Percentiles rank a stretch among this genome's conserved stretches.
Conservation (phyloP, 2,797 vertebrate species). For the Cephalopachus bancanus region DNA sequence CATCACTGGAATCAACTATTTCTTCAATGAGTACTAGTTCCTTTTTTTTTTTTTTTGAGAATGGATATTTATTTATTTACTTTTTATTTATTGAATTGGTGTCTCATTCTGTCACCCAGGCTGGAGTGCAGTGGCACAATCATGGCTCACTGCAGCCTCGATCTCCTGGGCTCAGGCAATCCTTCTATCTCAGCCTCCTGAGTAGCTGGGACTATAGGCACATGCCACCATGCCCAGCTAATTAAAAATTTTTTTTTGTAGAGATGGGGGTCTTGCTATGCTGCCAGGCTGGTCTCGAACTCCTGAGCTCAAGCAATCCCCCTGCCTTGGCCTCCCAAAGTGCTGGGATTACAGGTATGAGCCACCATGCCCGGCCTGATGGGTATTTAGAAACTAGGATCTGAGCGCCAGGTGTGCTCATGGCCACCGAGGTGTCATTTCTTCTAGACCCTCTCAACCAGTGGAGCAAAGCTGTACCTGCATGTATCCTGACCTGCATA, state of each 20-base stretch:
- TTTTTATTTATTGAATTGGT: background rate
- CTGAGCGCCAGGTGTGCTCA: background rate
- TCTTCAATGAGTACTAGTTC: background rate
- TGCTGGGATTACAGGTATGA: background rate
- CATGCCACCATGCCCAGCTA: background rate
- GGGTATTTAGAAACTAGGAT: background rate
- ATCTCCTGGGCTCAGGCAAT: background rate
- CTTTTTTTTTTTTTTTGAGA: background rate
- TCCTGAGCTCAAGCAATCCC: background rate
- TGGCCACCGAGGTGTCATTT: background rate
- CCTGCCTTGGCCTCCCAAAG: background rate
- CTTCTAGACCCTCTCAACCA: background rate
- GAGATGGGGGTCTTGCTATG: background rate
- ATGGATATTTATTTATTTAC: background rate
- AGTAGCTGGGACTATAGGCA: background rate
- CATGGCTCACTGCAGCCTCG: background rate
- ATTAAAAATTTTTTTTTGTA: background rate
- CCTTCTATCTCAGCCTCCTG: background rate
- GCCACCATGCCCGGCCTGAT: background rate
- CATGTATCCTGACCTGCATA: rapidly evolving
- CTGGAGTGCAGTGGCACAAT: background rate
- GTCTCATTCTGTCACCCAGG: background rate
- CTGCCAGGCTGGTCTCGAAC: background rate
- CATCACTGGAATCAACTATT: background rate
- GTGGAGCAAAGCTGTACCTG: background rate